Conservation (phyloP, 2,113 vertebrate species). For the Vanacampus margaritifer region DNA sequence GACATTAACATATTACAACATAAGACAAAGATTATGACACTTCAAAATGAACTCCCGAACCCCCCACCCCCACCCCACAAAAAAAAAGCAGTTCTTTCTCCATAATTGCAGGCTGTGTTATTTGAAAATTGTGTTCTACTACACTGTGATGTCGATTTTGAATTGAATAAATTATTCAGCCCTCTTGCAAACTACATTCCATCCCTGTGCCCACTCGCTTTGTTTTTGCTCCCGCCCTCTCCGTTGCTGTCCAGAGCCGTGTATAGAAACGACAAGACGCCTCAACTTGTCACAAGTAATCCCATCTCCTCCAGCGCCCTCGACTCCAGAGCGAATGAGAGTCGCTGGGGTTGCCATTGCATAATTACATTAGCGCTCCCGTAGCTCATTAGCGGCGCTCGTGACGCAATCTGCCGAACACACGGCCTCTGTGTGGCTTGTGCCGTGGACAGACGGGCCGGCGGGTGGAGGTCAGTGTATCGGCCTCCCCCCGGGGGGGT, state of each 20-base stretch:
- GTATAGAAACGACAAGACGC: conserved; percentile 25
- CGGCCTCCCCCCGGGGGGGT: conserved; percentile 53
- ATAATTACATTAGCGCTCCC: conserved; percentile 68
- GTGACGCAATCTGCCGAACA: conserved; percentile 63
- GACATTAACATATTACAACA: no score
- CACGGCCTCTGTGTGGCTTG: conserved; percentile 56
- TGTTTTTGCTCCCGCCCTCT: conserved; percentile 9
- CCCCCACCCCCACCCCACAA: no score
- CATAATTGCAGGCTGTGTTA: no score
- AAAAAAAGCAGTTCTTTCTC: no score
- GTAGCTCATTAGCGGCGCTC: conserved; percentile 53
- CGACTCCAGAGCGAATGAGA: conserved; percentile 11
- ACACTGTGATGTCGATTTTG: no score
- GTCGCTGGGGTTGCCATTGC: conserved; percentile 47
- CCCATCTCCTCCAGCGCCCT: conserved; percentile 22
- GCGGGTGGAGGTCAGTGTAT: conserved; percentile 52
- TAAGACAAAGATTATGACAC: no score
- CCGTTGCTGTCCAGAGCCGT: background rate
- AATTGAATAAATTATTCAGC: no score
- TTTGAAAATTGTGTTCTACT: no score
- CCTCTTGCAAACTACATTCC: background rate
- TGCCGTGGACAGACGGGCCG: conserved; percentile 46
- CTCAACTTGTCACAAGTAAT: conserved; percentile 54
- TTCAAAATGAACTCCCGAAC: no score
- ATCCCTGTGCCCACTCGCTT: background rate